A percentile compares a stretch with the other conserved stretches of the same genome.
Evolutionary conservation across 1,140 invertebrate genomes (phyloP).

Genomic region (Drosophila chauvacae): DNA sequence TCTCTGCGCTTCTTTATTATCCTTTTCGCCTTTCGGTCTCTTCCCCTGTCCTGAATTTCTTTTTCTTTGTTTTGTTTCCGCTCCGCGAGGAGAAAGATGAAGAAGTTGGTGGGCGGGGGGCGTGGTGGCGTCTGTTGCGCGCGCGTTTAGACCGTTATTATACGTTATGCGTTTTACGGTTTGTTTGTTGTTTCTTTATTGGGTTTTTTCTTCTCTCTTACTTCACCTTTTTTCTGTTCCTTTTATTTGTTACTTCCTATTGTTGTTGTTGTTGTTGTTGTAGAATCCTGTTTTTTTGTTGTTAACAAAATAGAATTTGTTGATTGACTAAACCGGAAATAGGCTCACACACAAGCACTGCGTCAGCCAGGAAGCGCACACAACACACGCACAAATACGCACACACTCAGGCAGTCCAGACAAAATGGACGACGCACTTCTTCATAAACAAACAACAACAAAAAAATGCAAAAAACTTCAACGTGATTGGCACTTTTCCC

Average conservation of each 20-base stretch:
- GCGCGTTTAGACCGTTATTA: constrained; percentile 45
- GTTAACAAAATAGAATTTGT: constrained; percentile 47
- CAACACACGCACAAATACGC: constrained; percentile 4
- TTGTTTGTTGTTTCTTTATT: constrained; percentile 8
- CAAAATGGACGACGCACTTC: constrained; percentile 64
- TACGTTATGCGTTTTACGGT: constrained; percentile 14
- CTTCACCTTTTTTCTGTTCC: not conserved
- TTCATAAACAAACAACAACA: constrained; percentile 1
- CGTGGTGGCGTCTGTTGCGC: constrained; percentile 55
- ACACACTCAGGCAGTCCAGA: constrained; percentile 26
- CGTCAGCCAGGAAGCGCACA: constrained; percentile 10
- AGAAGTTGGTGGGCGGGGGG: constrained; percentile 7
- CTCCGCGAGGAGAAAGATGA: not conserved
- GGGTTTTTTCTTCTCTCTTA: not conserved
- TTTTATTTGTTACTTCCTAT: constrained; percentile 3
- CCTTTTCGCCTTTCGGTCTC: not conserved
- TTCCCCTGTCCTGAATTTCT: constrained; percentile 20
- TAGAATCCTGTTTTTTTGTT: constrained; percentile 23
- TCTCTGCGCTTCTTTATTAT: constrained; percentile 7
- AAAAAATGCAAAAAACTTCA: constrained; percentile 16
- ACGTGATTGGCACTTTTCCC: constrained; percentile 6
- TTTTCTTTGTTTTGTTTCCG: constrained; percentile 37
- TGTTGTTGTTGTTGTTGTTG: constrained; percentile 1
- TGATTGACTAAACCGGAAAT: constrained; percentile 54
- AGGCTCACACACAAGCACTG: constrained; percentile 15